phyloP scores from a whole-genome alignment of 2,113 vertebrate genomes.

The Pimephales promelas region DNA sequence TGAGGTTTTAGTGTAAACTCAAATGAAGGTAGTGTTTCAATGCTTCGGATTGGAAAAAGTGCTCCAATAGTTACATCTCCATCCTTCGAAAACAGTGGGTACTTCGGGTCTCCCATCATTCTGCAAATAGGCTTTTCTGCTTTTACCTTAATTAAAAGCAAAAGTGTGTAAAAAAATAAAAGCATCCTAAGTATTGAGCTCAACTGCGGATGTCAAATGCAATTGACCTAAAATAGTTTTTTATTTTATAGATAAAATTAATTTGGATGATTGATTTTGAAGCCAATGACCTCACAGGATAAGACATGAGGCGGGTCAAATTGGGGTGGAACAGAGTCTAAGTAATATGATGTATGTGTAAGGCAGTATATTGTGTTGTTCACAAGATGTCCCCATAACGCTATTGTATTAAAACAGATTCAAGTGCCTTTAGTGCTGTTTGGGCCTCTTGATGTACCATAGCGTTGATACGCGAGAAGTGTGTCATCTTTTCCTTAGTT shows the following conservation, averaged over 20 bases:
- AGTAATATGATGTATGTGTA: background rate
- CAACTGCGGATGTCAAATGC: background rate
- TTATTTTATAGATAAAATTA: background rate
- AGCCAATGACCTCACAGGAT: background rate
- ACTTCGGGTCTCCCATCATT: background rate
- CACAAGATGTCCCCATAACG: too few species aligned
- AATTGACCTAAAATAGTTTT: background rate
- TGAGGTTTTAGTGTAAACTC: conserved; percentile 1
- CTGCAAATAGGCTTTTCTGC: background rate
- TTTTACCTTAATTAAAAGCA: background rate
- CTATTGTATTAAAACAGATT: too few species aligned
- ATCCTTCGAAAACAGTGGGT: background rate
- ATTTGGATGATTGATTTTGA: background rate
- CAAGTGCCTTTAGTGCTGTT: too few species aligned
- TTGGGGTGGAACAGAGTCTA: background rate
- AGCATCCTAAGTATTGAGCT: background rate
- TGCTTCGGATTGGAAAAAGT: conserved; percentile 12
- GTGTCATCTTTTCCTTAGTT: too few species aligned
- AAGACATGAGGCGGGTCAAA: background rate
- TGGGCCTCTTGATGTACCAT: too few species aligned
- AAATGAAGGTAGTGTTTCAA: background rate
- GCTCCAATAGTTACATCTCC: conserved; percentile 26
- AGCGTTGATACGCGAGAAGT: too few species aligned
- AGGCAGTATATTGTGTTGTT: too few species aligned
- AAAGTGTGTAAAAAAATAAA: background rate